Evolutionary conservation across 2,113 vertebrate species (phyloP).

Genomic region (Hemichromis elongatus): DNA sequence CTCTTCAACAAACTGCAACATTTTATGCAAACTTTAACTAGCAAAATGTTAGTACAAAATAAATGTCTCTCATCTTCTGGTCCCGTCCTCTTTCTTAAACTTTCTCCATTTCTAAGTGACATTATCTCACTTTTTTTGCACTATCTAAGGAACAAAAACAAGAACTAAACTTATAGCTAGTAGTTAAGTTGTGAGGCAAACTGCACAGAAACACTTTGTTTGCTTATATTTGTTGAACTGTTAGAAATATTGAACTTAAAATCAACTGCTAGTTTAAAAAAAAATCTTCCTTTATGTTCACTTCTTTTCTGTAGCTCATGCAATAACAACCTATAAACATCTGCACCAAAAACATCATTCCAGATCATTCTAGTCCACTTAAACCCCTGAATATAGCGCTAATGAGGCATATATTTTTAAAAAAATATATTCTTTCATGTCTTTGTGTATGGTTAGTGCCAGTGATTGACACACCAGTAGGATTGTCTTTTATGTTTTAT

Average conservation of each 20-base stretch:
- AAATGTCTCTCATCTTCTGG: not conserved
- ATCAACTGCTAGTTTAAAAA: not conserved
- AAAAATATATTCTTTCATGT: not conserved
- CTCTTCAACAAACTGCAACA: fast-evolving
- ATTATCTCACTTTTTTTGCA: not conserved
- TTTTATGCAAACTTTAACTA: not conserved
- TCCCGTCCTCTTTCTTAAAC: not conserved
- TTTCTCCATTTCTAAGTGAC: not conserved
- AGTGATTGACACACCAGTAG: not conserved
- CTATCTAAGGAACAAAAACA: not conserved
- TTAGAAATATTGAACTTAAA: not conserved
- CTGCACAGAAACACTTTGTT: not conserved
- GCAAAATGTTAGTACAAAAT: not conserved
- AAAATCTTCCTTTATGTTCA: not conserved
- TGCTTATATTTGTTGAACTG: not conserved
- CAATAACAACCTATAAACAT: not conserved
- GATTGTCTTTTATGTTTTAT: not conserved
- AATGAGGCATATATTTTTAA: not conserved
- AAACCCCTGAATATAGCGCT: not conserved
- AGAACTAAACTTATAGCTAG: not conserved
- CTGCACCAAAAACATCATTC: not conserved
- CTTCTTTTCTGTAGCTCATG: not conserved
- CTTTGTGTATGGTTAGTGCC: not conserved
- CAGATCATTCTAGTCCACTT: not conserved
- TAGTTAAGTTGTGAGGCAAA: not conserved